Evolutionary conservation across 2,888 invertebrate species (phyloP).

Genomic region (Eupeodes luniger): DNA sequence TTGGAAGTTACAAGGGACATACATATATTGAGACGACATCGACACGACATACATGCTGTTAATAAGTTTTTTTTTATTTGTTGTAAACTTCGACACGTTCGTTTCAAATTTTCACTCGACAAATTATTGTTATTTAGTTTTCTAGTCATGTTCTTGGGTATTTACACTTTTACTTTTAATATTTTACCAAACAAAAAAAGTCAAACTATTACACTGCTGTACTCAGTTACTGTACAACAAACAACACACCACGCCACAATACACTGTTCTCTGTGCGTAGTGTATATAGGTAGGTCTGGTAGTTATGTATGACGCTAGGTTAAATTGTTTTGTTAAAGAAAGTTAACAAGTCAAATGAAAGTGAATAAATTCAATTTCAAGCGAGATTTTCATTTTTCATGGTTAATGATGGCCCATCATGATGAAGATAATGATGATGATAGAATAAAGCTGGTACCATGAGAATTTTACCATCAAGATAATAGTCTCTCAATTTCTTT

Average conservation of each 20-base stretch:
- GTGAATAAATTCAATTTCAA: slow-evolving; percentile 70
- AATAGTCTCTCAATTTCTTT: not conserved
- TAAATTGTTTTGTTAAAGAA: slow-evolving; percentile 48
- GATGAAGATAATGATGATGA: not conserved
- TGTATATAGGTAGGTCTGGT: not conserved
- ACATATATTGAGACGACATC: not conserved
- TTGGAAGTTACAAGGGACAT: slow-evolving; percentile 41
- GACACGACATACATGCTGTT: slow-evolving; percentile 5
- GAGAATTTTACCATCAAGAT: slow-evolving; percentile 16
- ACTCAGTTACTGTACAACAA: not conserved
- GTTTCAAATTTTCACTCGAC: slow-evolving; percentile 64
- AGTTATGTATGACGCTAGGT: slow-evolving; percentile 10
- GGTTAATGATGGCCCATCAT: slow-evolving; percentile 52
- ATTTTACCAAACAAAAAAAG: slow-evolving; percentile 44
- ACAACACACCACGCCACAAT: not conserved
- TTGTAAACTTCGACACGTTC: slow-evolving; percentile 65
- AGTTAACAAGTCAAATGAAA: slow-evolving; percentile 66
- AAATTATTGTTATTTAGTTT: slow-evolving; percentile 46
- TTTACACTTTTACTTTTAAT: slow-evolving; percentile 76
- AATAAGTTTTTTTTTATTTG: slow-evolving; percentile 40
- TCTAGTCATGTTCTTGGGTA: slow-evolving; percentile 68
- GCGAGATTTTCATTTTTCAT: slow-evolving; percentile 68
- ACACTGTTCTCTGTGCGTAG: slow-evolving; percentile 33
- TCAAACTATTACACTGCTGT: not conserved
- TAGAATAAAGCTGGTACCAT: not conserved